A percentile compares a stretch with the other conserved stretches of the same genome.
Evolutionary conservation across 2,113 vertebrate genomes (phyloP).

Genomic region (Tyrannus savana): DNA sequence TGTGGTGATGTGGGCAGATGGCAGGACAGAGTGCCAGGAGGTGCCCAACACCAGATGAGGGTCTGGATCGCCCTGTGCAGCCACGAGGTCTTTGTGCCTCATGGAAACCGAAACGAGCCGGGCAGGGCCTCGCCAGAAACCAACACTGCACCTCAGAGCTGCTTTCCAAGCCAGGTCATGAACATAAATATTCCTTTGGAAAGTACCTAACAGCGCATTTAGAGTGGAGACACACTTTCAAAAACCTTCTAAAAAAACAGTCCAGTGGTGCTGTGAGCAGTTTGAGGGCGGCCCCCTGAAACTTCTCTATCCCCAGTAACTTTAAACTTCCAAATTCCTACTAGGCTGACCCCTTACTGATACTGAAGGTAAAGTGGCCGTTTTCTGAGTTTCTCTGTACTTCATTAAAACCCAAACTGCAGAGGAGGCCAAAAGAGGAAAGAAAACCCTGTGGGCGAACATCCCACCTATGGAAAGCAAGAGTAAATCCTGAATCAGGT

Average conservation of each 20-base stretch:
- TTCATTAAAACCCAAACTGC: not conserved
- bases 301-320: not conserved
- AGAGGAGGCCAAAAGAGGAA: not conserved
- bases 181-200: not conserved
- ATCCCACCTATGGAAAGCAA: not conserved
- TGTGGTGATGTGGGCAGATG: not conserved
- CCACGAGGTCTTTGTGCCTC: not conserved
- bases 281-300: not conserved
- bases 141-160: not conserved
- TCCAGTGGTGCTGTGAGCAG: not conserved
- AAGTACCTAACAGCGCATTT: not conserved
- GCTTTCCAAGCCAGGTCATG: not conserved
- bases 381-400: not conserved
- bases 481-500: not conserved
- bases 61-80: conserved; percentile 14
- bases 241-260: not conserved
- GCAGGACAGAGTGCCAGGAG: not conserved
- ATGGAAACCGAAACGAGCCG: not conserved
- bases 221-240: not conserved
- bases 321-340: not conserved
- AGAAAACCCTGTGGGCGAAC: not conserved
- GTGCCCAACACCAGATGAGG: not conserved
- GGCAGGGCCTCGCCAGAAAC: not conserved
- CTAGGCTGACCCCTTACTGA: not conserved
- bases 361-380: not conserved